Evolutionary conservation across 2,888 invertebrate species (phyloP).

Genomic region (Vesta saturnalis): DNA sequence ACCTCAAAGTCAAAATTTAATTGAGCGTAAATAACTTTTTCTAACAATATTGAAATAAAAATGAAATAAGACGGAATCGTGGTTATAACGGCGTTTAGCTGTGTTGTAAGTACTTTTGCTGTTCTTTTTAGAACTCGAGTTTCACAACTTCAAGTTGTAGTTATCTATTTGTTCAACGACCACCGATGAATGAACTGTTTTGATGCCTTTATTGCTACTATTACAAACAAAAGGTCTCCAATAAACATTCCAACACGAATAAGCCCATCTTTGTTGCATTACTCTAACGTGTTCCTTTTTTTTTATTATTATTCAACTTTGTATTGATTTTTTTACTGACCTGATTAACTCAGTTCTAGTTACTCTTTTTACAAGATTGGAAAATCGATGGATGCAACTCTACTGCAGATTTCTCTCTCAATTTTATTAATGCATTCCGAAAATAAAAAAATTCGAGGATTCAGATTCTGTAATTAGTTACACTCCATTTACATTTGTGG

Average conservation of each 20-base stretch:
- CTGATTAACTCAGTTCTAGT: constrained; percentile 32
- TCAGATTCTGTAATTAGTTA: no score
- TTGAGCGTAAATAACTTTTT: no score
- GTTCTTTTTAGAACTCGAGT: constrained; percentile 53
- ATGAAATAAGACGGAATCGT: neutral
- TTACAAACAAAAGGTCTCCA: constrained; percentile 57
- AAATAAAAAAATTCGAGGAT: no score
- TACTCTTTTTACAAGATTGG: constrained; percentile 28
- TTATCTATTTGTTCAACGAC: constrained; percentile 56
- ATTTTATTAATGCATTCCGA: no score
- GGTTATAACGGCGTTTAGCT: constrained; percentile 9
- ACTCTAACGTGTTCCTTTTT: constrained; percentile 45
- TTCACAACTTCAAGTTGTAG: constrained; percentile 56
- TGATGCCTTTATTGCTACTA: constrained; percentile 59
- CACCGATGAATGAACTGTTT: constrained; percentile 60
- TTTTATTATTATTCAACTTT: constrained; percentile 46
- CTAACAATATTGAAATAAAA: neutral
- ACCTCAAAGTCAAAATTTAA: no score
- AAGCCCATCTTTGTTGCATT: constrained; percentile 51
- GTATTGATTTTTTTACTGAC: constrained; percentile 42
- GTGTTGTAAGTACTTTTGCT: constrained; percentile 42
- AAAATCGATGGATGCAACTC: no score
- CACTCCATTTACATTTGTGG: no score
- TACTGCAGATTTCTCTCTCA: no score
- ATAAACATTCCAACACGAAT: constrained; percentile 56